Base-by-base conservation (phyloP, 2,888 invertebrate genomes). In the Hartigia nigra region DNA sequence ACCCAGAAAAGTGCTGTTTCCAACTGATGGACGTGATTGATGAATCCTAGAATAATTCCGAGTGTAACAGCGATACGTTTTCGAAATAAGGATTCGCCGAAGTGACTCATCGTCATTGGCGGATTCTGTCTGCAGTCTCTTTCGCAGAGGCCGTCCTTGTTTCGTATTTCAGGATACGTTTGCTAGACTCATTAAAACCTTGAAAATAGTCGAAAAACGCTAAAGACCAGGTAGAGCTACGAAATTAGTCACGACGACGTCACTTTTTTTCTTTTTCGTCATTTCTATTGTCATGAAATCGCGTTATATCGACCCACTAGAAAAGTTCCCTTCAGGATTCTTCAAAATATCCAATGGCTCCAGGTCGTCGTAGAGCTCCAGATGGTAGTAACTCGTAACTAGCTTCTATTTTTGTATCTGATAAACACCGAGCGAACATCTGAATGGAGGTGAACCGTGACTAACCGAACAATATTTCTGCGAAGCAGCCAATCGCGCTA, bases 401-500 rank as follows among this genome's bases (percentile, higher is more conserved):
- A 78, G 78, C 70, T 75, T 78, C 78, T 78, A 78, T 78, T 78
- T 75, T 75, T 34, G 78, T 75, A 76, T 70, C 31, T 14, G 78
- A 76, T 78, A 78, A 78, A 78, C 78, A 78, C 70, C 12, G 14
- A 70, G 74, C 69, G 69, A 12, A 75, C 75, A 72, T 78, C 78
- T 78, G 75, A 78, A 78, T 78, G 78, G 32, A 78, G 34, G 31
- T 70, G 34, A 39, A 70, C 75, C 78, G 78, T 78, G 78, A 78
- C 78, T 76, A 70, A 76, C 70, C 23, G 78, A 75, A 78, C 36
- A 78, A 78, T 76, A 78, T 78, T 78, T 78, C 72, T 76, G 31
- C 36, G 74, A 74, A 34, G 23, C 14, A n/a, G 37, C 31, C 11
- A 32, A 31, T 12, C 31, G 72, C 39, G 23, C 39, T 23, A 23